Conservation (phyloP, 2,888 invertebrate genomes). For the Meteorus colon region DNA sequence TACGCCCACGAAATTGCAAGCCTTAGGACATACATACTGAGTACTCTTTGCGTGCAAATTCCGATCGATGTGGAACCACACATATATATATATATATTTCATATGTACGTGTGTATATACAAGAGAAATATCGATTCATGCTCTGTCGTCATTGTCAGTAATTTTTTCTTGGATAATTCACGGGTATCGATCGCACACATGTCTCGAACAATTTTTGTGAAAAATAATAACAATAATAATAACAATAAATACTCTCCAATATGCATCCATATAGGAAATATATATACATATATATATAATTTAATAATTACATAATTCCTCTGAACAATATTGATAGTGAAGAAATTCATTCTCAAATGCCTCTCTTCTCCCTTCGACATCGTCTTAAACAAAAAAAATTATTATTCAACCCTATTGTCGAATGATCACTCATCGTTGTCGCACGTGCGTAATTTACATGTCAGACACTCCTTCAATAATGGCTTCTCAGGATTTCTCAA, state of each 20-base stretch:
- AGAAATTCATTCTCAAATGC: too few species aligned
- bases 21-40: slow-evolving; percentile 47
- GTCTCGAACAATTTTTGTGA: background rate
- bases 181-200: slow-evolving; percentile 35
- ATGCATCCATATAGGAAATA: background rate
- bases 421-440: slow-evolving; percentile 23
- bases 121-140: slow-evolving; percentile 54
- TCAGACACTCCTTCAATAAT: background rate
- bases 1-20: slow-evolving; percentile 68
- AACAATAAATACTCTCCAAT: background rate
- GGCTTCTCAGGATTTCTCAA: background rate
- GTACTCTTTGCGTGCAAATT: slow-evolving; percentile 18
- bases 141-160: slow-evolving; percentile 50
- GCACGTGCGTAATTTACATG: slow-evolving; percentile 3
- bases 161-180: slow-evolving; percentile 50
- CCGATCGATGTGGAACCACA: slow-evolving; percentile 33
- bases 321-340: too few species aligned
- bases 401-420: slow-evolving; percentile 7
- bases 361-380: background rate
- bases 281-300: background rate
- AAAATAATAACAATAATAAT: background rate
- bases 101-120: slow-evolving; percentile 40
- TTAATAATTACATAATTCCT: too few species aligned
- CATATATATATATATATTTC: slow-evolving; percentile 38
- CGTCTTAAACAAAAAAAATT: background rate